These are phyloP conservation scores for Drosophila diplacantha DNA, from an alignment of 2,888 invertebrate genomes.

Conservation along the genomic window DNA sequence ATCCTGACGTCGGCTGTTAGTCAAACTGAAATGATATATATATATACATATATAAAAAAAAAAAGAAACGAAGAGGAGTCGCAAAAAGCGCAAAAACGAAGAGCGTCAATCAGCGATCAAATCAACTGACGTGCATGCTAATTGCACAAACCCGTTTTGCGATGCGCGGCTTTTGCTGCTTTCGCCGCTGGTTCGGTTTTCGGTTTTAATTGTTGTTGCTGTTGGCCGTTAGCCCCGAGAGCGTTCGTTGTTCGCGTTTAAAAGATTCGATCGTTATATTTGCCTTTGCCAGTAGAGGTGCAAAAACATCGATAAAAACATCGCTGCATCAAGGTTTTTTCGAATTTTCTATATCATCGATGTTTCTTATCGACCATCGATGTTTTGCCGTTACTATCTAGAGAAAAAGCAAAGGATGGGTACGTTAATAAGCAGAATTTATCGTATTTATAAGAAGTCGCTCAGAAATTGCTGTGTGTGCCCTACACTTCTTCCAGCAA, in stretches of 20 bases:
- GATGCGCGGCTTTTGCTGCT: too few relatives aligned
- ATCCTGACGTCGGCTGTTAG: not conserved
- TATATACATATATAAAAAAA: not conserved
- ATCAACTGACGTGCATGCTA: slow-evolving; percentile 59
- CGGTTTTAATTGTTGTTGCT: slow-evolving; percentile 5
- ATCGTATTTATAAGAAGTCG: too few relatives aligned
- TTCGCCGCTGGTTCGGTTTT: slow-evolving; percentile 2
- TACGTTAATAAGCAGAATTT: too few relatives aligned
- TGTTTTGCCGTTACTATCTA: too few relatives aligned
- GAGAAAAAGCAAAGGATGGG: too few relatives aligned
- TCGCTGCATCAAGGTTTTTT: too few relatives aligned
- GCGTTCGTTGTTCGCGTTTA: slow-evolving; percentile 3
- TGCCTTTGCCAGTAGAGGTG: not conserved
- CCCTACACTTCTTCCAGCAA: too few relatives aligned
- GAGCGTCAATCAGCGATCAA: slow-evolving; percentile 41
- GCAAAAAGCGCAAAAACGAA: slow-evolving; percentile 8
- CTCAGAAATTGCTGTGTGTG: too few relatives aligned
- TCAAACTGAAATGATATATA: slow-evolving; percentile 5
- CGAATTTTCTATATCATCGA: too few relatives aligned
- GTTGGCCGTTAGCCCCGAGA: slow-evolving; percentile 6
- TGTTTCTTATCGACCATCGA: too few relatives aligned
- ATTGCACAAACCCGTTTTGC: slow-evolving; percentile 63
- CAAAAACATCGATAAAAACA: not conserved
- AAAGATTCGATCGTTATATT: slow-evolving; percentile 11
- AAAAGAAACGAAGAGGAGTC: slow-evolving; percentile 17